Evolutionary conservation across 2,113 vertebrate species (phyloP), one percentile per base, ranked within the genome.

Genomic region (Platysteira castanea): DNA sequence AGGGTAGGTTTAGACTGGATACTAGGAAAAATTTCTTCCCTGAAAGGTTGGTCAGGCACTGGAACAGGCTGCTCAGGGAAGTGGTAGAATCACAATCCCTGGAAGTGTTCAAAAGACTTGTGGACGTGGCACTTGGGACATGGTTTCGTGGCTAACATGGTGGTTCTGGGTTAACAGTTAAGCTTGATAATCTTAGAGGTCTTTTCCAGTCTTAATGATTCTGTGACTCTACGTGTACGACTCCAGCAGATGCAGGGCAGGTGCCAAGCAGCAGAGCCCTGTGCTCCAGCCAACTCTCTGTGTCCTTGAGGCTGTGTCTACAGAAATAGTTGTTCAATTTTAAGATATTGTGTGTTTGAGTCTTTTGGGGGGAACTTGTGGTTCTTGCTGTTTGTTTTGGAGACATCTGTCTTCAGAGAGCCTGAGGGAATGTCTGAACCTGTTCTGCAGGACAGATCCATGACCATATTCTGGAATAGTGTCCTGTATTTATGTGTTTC

Each of bases 101-200:
- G 21, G 42, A 22, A 37, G 14, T 19, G 18, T 50, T 44, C 44
- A 31, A 33, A 80, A 57, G 22, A 4, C 10, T 4, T 50, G 31
- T 57, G 76, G 14, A 50, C 15, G 15, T 65, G 26, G 49, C 27
- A 28, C 26, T 1, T 37, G 21, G 17, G 35, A 26, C 21, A 3
- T 15, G 50, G 42, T 37, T 65, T 73, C 2, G 0, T 35, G 41
- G n/a, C 0, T 0, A 71, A 42, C 57, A 31, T 0, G 0, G 7
- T 50, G 42, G 15, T 50, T 35, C 49, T 37, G 42, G 35, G 8
- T 37, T 37, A 23, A 23, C 14, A 42, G 7, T 47, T 26, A 13
- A 33, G 18, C 21, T 31, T 22, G 37, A 35, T 31, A 22, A 37
- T 50, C 42, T 50, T 23, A 31, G 31, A 42, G 28, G 11, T 33